Conservation (phyloP, 2,888 invertebrate species). For the Taenaris catops region DNA sequence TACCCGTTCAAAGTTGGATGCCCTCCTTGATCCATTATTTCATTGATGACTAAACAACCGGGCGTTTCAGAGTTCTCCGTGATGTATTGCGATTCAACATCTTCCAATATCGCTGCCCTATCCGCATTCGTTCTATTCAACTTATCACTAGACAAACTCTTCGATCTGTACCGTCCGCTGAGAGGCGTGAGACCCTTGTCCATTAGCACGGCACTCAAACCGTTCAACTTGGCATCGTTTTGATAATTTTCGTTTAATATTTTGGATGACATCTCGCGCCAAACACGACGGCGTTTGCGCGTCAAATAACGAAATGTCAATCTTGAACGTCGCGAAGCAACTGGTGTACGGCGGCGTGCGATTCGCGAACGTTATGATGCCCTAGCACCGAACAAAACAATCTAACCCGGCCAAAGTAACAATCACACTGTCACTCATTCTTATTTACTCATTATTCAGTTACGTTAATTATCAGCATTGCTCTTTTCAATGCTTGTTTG, state of each 20-base stretch:
- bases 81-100: constrained; percentile 62
- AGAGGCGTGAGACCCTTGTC: constrained; percentile 61
- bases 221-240: constrained; percentile 60
- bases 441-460: too few species aligned
- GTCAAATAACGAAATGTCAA: constrained; percentile 34
- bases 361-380: constrained; percentile 61
- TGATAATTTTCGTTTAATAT: constrained; percentile 57
- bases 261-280: constrained; percentile 65
- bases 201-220: constrained; percentile 53
- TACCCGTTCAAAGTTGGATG: constrained; percentile 48
- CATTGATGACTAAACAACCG: constrained; percentile 57
- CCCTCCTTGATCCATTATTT: constrained; percentile 45
- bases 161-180: constrained; percentile 61
- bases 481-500: too few species aligned
- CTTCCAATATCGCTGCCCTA: constrained; percentile 65
- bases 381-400: constrained; percentile 51
- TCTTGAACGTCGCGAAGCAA: constrained; percentile 50
- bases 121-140: constrained; percentile 66
- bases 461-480: too few species aligned
- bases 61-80: constrained; percentile 64
- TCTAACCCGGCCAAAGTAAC: constrained; percentile 42
- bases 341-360: constrained; percentile 47
- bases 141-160: constrained; percentile 74
- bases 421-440: constrained; percentile 35
- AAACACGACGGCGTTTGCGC: constrained; percentile 35